Conservation (phyloP, 2,888 invertebrate species). For the Synergus itoensis region DNA sequence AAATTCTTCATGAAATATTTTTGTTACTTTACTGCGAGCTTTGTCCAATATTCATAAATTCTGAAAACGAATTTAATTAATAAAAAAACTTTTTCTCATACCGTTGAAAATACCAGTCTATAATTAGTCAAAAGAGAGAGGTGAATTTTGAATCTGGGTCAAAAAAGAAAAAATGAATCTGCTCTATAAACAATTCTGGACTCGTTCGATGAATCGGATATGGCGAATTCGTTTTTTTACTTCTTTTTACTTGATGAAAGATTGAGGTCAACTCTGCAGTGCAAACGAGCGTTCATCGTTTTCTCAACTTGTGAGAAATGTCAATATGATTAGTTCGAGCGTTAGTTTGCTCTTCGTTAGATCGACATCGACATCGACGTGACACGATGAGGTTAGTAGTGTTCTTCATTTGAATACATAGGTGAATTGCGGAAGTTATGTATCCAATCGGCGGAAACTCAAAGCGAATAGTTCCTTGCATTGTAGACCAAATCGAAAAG, state of each 20-base stretch:
- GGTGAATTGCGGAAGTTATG: constrained; percentile 13
- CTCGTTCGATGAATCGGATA: background rate
- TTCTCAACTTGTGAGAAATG: constrained; percentile 19
- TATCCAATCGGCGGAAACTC: constrained; percentile 17
- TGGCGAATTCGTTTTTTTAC: background rate
- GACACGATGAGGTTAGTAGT: background rate
- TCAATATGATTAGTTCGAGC: constrained; percentile 17
- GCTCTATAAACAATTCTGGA: background rate
- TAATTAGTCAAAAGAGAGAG: background rate
- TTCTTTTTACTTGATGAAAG: background rate
- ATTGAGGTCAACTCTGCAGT: background rate
- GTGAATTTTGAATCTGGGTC: background rate
- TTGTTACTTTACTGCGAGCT: background rate
- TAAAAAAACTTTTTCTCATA: background rate
- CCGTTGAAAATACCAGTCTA: background rate
- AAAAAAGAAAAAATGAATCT: background rate
- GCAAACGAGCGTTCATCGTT: constrained; percentile 14
- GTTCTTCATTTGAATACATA: constrained; percentile 10
- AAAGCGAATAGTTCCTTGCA: constrained; percentile 11
- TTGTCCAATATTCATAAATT: background rate
- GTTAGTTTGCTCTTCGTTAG: constrained; percentile 24
- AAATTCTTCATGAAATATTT: background rate
- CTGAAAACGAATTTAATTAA: background rate
- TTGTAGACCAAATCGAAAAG: background rate
- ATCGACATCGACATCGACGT: constrained; percentile 8